Percentiles rank a stretch among this genome's conserved stretches.
Conservation (phyloP, 2,888 invertebrate species). For the Sinohyriopsis cumingii region DNA sequence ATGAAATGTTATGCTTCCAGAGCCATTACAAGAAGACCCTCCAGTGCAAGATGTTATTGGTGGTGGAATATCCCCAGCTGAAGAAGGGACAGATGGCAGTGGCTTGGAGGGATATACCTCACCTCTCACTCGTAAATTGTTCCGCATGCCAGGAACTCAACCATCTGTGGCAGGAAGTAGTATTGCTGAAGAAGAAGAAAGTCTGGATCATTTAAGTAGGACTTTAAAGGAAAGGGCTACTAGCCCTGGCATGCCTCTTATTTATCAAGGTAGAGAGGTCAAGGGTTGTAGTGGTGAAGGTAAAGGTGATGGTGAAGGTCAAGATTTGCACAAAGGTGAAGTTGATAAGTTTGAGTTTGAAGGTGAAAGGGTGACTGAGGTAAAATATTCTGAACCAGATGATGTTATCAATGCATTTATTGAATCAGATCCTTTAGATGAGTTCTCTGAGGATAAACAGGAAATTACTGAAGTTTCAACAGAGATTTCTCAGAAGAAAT, state of each 20-base stretch:
- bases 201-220: conserved; percentile 26
- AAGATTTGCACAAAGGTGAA: background rate
- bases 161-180: conserved; percentile 14
- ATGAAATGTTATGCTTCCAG: no score
- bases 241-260: conserved; percentile 21
- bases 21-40: no score
- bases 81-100: no score
- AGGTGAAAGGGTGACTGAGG: background rate
- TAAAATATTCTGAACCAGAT: background rate
- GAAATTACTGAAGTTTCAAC: background rate
- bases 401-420: background rate
- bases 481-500: background rate
- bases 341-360: conserved; percentile 6
- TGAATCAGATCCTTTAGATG: background rate
- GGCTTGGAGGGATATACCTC: no score
- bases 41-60: no score
- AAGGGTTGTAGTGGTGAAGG: conserved; percentile 11
- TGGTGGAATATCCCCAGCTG: no score
- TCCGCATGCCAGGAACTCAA: background rate
- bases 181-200: conserved; percentile 30
- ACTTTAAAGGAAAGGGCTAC: conserved; percentile 25
- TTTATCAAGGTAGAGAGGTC: conserved; percentile 35
- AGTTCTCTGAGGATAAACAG: background rate
- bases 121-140: background rate
- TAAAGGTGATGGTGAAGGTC: conserved; percentile 18